Base-by-base conservation (phyloP, 2,113 vertebrate genomes). In the Hippocampus abdominalis region DNA sequence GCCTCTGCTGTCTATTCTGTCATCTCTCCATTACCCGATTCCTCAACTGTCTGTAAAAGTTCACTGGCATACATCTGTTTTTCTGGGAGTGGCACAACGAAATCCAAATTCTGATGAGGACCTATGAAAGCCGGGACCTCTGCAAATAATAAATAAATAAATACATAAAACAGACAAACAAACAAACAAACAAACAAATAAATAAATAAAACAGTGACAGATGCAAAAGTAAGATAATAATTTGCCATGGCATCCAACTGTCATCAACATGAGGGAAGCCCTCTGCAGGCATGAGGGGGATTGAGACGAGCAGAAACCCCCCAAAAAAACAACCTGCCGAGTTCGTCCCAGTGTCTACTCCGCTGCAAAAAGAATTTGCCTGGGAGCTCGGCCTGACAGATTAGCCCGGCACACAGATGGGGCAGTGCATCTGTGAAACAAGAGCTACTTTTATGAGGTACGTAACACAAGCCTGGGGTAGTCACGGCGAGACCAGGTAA, bases 301-400 rank as follows among this genome's bases (percentile, higher is more conserved):
- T 44, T 64, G 9, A 63, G 70, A 80, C 12, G 36, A 76, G 77
- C 42, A 71, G 73, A 77, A n/a, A n/a, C n/a, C n/a, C n/a, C n/a
- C n/a, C n/a, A 36, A 36, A 36, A 36, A 36, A 36, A 0, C 32
- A 79, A 72, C 71, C 71, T 73, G 81, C 49, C 56, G 79, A 87
- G 86, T 92, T 84, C 72, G 78, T 86, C 87, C 82, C 81, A 86
- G 87, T 92, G 91, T 85, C 90, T 88, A 79, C 89, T 90, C 87
- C 86, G 76, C 78, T 75, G 79, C 85, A 69, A 84, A 36, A 93
- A 93, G 89, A 93, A 93, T 94, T 92, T 93, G 91, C 91, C 92
- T 87, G 73, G 89, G 91, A 94, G 91, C 89, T 85, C 74, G 84
- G 72, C 88, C 88, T 94, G 94, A 93, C 91, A 94, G 94, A 94